Conservation (phyloP, 2,113 vertebrate species). For the Anoplopoma fimbria region DNA sequence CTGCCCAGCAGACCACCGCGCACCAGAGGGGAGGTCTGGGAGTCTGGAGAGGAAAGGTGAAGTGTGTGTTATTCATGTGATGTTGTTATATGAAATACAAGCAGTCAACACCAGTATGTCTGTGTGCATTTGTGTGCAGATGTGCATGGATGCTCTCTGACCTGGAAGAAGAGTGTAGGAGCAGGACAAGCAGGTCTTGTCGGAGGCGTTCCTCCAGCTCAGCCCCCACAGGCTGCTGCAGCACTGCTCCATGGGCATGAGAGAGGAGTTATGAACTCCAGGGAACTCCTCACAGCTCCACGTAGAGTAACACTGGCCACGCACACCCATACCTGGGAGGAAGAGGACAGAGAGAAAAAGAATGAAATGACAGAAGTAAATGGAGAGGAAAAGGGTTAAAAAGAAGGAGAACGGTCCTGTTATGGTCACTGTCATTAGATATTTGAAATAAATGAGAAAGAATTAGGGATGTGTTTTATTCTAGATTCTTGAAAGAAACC, state of each 20-base stretch:
- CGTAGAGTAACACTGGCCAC: slow-evolving; percentile 85
- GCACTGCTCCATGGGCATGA: slow-evolving; percentile 87
- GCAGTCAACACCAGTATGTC: not conserved
- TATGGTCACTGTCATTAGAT: not conserved
- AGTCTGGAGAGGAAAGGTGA: slow-evolving; percentile 62
- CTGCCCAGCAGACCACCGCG: slow-evolving; percentile 75
- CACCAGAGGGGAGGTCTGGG: slow-evolving; percentile 72
- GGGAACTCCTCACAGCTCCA: slow-evolving; percentile 85
- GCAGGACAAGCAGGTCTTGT: slow-evolving; percentile 87
- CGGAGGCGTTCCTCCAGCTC: slow-evolving; percentile 87
- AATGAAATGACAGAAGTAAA: too few species aligned
- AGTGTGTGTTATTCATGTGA: not conserved
- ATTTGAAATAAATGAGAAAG: not conserved
- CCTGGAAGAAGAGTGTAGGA: slow-evolving; percentile 81
- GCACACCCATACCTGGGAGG: slow-evolving; percentile 62
- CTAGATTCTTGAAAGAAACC: not conserved
- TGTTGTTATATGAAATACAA: not conserved
- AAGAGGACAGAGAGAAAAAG: fast-evolving
- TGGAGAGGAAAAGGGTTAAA: not conserved
- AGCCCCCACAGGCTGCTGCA: slow-evolving; percentile 87
- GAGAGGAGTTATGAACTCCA: slow-evolving; percentile 78
- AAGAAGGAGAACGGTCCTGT: not conserved
- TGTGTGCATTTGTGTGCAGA: too few species aligned
- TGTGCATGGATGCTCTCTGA: slow-evolving; percentile 45
- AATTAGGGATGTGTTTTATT: not conserved